Evolutionary conservation across 2,113 vertebrate genomes (phyloP).

Genomic region (Trichomycterus rosablanca): DNA sequence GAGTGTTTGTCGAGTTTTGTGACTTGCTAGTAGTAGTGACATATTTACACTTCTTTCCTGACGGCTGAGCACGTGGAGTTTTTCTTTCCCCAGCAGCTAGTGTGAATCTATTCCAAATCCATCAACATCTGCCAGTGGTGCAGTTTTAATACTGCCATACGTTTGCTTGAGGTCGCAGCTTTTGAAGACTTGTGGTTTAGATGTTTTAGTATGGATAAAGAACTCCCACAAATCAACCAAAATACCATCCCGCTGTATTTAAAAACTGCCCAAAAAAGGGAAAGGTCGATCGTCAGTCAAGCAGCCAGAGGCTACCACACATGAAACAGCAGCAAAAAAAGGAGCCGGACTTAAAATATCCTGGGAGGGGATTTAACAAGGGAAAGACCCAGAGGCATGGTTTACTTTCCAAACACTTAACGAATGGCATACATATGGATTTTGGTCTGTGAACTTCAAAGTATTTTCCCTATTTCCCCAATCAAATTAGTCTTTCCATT

Average conservation of each 20-base stretch:
- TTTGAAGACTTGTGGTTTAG: neutral
- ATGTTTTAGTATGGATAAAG: conserved; percentile 9
- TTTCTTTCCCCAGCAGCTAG: neutral
- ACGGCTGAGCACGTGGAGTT: neutral
- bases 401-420: too few relatives aligned
- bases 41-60: too few relatives aligned
- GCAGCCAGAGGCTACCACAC: conserved; percentile 1
- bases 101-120: too few relatives aligned
- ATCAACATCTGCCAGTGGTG: neutral
- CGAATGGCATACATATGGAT: neutral
- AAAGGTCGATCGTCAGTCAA: too few relatives aligned
- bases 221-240: too few relatives aligned
- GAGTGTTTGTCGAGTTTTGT: too few relatives aligned
- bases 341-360: neutral
- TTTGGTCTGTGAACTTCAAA: too few relatives aligned
- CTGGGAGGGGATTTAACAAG: conserved; percentile 4
- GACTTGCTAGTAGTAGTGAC: too few relatives aligned
- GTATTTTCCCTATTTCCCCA: too few relatives aligned
- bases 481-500: too few relatives aligned
- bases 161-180: neutral
- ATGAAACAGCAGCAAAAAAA: conserved; percentile 15
- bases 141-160: conserved; percentile 3
- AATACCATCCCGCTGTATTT: neutral
- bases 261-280: conserved; percentile 5
- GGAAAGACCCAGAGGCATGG: neutral